Evolutionary conservation across 1,140 invertebrate genomes (phyloP).

Genomic region (Drosophila mayri): DNA sequence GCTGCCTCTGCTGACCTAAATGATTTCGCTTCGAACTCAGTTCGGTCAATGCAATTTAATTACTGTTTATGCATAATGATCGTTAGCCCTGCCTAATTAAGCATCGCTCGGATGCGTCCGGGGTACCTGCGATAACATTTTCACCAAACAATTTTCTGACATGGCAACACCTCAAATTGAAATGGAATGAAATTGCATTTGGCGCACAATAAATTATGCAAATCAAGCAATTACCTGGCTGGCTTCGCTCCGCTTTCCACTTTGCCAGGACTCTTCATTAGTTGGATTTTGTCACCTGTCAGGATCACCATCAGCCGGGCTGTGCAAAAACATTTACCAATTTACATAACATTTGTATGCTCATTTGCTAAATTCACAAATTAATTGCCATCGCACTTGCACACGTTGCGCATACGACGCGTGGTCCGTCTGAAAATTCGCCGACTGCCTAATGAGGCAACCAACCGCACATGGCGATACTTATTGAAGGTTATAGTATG

Average conservation of each 20-base stretch:
- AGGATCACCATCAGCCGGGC: constrained; percentile 16
- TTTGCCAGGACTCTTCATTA: constrained; percentile 17
- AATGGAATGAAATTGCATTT: constrained; percentile 71
- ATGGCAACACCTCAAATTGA: constrained; percentile 69
- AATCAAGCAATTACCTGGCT: constrained; percentile 75
- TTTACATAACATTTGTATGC: constrained; percentile 76
- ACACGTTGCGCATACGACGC: constrained; percentile 36
- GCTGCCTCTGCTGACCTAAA: constrained; percentile 35
- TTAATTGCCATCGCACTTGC: constrained; percentile 62
- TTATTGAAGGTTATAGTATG: constrained; percentile 46
- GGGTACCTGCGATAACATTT: constrained; percentile 50
- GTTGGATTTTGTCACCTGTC: constrained; percentile 74
- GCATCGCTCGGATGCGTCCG: constrained; percentile 33
- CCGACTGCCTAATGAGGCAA: constrained; percentile 54
- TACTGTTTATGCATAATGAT: constrained; percentile 70
- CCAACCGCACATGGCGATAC: constrained; percentile 48
- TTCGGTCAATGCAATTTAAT: constrained; percentile 53
- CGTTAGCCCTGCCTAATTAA: constrained; percentile 74
- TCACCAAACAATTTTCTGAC: constrained; percentile 40
- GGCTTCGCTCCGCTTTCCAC: constrained; percentile 23
- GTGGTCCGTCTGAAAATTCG: constrained; percentile 43
- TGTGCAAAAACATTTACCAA: constrained; percentile 61
- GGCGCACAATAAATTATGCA: constrained; percentile 76
- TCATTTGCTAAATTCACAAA: constrained; percentile 79
- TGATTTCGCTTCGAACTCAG: constrained; percentile 26